Conservation (phyloP, 2,113 vertebrate species). For the Panthera tigris region DNA sequence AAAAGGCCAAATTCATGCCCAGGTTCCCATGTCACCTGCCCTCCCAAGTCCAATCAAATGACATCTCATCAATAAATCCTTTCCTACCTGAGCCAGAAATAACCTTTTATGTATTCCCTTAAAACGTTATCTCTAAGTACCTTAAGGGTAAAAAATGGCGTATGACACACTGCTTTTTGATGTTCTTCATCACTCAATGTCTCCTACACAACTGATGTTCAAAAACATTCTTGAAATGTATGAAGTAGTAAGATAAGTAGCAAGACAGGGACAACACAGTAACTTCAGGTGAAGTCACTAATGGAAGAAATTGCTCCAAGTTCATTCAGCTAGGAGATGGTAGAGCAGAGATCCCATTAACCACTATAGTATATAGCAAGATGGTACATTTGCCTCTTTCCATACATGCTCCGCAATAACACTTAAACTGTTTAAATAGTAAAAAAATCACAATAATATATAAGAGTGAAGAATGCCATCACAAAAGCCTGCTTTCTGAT, state of each 20-base stretch:
- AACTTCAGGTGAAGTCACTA: neutral
- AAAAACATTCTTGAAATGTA: neutral
- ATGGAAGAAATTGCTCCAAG: neutral
- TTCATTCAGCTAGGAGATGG: neutral
- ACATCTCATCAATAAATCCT: neutral
- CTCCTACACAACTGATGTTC: neutral
- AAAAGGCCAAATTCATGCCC: neutral
- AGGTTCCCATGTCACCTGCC: neutral
- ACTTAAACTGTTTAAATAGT: neutral
- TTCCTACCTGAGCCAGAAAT: neutral
- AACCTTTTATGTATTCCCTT: neutral
- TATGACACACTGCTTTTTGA: neutral
- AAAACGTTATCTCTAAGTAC: neutral
- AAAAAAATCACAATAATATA: neutral
- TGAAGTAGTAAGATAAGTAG: neutral
- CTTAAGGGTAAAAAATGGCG: neutral
- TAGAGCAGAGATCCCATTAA: neutral
- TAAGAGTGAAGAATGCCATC: neutral
- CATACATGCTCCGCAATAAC: neutral
- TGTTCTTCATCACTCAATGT: neutral
- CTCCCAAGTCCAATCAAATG: slow-evolving; percentile 5
- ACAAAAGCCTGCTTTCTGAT: neutral
- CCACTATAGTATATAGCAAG: neutral
- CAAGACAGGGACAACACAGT: neutral
- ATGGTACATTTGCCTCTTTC: neutral